Conservation (phyloP, 2,797 vertebrate species). For the Oophaga sylvatica region DNA sequence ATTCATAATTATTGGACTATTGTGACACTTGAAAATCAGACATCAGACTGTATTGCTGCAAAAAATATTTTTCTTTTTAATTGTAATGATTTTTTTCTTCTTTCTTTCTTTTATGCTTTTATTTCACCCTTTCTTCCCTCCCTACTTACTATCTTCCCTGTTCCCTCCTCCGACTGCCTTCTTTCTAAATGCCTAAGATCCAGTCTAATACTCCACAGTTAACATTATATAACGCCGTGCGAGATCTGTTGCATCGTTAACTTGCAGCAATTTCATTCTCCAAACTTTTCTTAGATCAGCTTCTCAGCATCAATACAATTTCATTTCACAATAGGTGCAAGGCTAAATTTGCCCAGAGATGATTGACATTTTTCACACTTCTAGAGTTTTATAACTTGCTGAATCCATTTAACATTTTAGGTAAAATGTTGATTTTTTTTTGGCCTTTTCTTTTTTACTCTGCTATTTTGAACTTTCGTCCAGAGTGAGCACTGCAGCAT, state of each 20-base stretch:
- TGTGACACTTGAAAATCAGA: too few relatives aligned
- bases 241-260: background rate
- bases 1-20: too few relatives aligned
- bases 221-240: too few relatives aligned
- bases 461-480: background rate
- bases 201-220: background rate
- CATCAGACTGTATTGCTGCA: too few relatives aligned
- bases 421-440: background rate
- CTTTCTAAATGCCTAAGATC: background rate
- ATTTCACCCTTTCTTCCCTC: too few relatives aligned
- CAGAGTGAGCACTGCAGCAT: background rate
- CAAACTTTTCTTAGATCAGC: constrained; percentile 14
- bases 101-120: too few relatives aligned
- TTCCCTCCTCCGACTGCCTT: too few relatives aligned
- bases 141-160: too few relatives aligned
- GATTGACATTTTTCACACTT: constrained; percentile 23
- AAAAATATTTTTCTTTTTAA: too few relatives aligned
- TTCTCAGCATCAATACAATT: constrained; percentile 11
- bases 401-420: background rate
- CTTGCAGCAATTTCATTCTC: background rate
- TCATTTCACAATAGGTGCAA: constrained; percentile 5
- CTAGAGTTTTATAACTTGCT: background rate
- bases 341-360: constrained; percentile 1
- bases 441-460: background rate
- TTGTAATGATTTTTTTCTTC: too few relatives aligned